phyloP scores from a whole-genome alignment of 1,140 invertebrate genomes.

The Heliconius eleuchia region DNA sequence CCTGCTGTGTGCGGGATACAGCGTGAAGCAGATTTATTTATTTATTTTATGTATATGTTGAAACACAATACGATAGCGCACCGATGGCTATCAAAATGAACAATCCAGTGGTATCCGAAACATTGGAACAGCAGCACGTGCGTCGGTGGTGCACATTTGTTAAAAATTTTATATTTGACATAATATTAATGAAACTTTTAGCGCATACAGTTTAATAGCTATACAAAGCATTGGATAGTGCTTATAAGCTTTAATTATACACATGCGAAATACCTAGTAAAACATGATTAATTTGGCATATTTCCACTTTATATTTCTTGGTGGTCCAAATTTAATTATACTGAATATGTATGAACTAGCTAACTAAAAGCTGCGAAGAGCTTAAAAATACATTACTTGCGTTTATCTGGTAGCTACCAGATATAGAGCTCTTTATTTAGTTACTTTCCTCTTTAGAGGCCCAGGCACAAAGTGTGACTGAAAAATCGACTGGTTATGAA shows the following conservation, averaged over 20 bases:
- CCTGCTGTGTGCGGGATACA: too few relatives aligned
- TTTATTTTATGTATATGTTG: too few relatives aligned
- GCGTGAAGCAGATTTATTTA: too few relatives aligned
- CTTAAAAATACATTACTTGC: background rate
- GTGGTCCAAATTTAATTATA: background rate
- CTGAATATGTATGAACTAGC: background rate
- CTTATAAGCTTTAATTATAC: constrained; percentile 3
- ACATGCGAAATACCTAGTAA: background rate
- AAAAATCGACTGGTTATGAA: too few relatives aligned
- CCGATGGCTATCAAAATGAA: too few relatives aligned
- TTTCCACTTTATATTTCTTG: constrained; percentile 15
- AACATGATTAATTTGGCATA: constrained; percentile 13
- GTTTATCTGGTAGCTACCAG: background rate
- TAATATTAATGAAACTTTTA: background rate
- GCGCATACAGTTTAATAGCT: background rate
- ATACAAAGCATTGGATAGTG: background rate
- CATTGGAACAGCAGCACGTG: too few relatives aligned
- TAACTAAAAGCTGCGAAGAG: constrained; percentile 1
- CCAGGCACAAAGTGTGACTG: too few relatives aligned
- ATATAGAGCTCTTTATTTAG: too few relatives aligned
- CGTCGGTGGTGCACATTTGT: too few relatives aligned
- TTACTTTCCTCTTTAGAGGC: too few relatives aligned
- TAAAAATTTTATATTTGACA: background rate
- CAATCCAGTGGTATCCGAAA: too few relatives aligned
- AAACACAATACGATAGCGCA: too few relatives aligned